phyloP scores from a whole-genome alignment of 2,797 vertebrate genomes.

The Alouatta caraya region DNA sequence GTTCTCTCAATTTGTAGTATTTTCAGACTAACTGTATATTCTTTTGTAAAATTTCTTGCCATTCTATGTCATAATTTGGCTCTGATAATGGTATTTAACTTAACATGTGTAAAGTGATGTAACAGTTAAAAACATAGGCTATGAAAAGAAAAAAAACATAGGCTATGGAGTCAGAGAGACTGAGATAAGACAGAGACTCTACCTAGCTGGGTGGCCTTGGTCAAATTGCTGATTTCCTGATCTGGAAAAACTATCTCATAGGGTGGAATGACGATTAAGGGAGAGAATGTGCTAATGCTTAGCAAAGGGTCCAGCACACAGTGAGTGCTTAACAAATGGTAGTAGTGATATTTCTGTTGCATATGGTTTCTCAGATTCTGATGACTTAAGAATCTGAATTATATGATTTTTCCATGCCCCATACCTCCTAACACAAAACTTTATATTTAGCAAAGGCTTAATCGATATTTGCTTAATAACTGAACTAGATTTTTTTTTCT shows the following conservation, averaged over 20 bases:
- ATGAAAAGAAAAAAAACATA: background rate
- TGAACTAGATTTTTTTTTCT: conserved; percentile 4
- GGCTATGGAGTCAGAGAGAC: background rate
- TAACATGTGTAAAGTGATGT: background rate
- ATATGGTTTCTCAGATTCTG: background rate
- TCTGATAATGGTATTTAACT: background rate
- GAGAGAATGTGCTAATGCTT: background rate
- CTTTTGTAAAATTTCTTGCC: background rate
- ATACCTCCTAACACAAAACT: background rate
- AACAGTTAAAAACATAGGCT: background rate
- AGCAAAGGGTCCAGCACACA: background rate
- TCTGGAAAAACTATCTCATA: background rate
- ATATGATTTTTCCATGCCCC: background rate
- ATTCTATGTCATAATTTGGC: background rate
- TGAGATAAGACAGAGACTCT: background rate
- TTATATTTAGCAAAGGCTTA: background rate
- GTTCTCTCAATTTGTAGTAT: background rate
- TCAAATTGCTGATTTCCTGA: background rate
- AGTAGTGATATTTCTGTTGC: background rate
- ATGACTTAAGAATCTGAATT: background rate
- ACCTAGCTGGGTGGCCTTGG: background rate
- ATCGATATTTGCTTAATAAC: background rate
- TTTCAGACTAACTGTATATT: background rate
- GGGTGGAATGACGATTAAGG: background rate
- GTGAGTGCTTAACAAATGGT: background rate